These are phyloP conservation scores for Hapalemur alaotrensis DNA, from an alignment of 2,797 vertebrate genomes.

Conservation along the genomic window DNA sequence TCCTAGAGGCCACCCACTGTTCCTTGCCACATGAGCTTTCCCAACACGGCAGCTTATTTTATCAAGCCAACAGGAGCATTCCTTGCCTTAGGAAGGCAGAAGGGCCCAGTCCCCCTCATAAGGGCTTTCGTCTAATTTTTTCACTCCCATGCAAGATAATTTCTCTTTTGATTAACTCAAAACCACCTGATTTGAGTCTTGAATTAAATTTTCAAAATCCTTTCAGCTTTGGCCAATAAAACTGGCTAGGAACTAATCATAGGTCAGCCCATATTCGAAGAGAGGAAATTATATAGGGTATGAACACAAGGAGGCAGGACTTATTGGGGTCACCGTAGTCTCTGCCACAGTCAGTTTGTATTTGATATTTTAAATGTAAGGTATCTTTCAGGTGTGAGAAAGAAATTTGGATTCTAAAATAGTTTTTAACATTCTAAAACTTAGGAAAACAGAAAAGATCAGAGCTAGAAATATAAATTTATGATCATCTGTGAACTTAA, in stretches of 20 bases:
- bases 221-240: neutral
- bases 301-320: neutral
- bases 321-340: accelerated
- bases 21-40: neutral
- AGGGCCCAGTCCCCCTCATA: neutral
- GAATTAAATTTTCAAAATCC: neutral
- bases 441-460: neutral
- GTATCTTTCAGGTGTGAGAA: neutral
- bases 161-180: neutral
- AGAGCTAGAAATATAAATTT: neutral
- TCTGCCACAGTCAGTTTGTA: neutral
- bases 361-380: neutral
- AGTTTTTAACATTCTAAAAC: neutral
- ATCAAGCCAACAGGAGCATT: neutral
- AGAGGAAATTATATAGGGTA: neutral
- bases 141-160: neutral
- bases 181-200: neutral
- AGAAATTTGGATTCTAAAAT: neutral
- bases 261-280: neutral
- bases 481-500: neutral
- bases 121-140: neutral
- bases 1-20: neutral
- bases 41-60: accelerated
- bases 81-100: neutral
- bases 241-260: neutral